Base-by-base conservation (phyloP, 2,797 vertebrate genomes). In the Sebastes hubbsi region DNA sequence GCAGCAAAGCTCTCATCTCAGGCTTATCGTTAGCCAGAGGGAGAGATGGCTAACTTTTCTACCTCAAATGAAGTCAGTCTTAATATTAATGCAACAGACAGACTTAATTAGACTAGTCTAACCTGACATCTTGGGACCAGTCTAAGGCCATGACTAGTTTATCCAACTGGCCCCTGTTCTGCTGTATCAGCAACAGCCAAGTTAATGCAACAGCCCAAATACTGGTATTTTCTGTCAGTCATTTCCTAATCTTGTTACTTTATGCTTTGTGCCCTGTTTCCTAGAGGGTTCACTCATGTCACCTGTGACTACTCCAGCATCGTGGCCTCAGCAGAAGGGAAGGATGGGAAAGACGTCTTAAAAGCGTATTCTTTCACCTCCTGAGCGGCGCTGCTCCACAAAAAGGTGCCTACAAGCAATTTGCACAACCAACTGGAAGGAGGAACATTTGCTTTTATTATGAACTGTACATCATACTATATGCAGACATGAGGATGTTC, bases 261-360 rank as follows among this genome's bases (percentile, higher is more conserved):
- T 10, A 24, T 64, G 18, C 5, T 78, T 61, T 77, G 59, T 62
- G 7, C 4, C 4, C 25, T 81, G 42, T 79, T n/a, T 87, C 81
- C 4, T 63, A 96, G 96, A 72, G 95, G 95, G 16, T 96, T 96
- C 88, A 94, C 92, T 10, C 85, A 89, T 7, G 91, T 95, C 12
- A 86, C 88, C 68, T 95, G 95, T 72, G 96, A 96, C 87, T 96
- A 95, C 87, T 93, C 94, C 46, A 96, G 95, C 78, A 95, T 96
- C 1, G 94, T 96, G 72, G 95, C 90, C 25, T 95, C 94, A 0
- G 89, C 91, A 13, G 92, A 95, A 66, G 93, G 90, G 7, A 86
- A 85, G 2, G 80, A 96, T 27, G 95, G 95, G 38, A 95, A 93
- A 70, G 96, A 96, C 9, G 91, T 94, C 64, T 80, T 96, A 56